Evolutionary conservation across 2,888 invertebrate species (phyloP), one percentile per base, ranked within the genome.

Genomic region (Ceraclea dissimilis): DNA sequence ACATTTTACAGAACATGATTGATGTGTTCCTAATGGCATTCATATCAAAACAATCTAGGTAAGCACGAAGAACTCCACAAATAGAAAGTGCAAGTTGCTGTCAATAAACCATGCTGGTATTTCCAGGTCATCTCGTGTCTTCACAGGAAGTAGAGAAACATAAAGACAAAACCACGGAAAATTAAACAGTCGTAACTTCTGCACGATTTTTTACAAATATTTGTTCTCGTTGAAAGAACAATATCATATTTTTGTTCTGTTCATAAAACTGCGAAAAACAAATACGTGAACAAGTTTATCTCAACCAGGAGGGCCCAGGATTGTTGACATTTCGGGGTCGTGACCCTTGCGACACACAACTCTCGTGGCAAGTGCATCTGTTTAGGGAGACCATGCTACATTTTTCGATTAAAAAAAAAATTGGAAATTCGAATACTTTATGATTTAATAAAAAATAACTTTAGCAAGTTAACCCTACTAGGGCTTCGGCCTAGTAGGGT

Each of bases 311-410:
- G 20, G 49, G 39, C 53, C 54, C 54, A 54, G 48, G 52, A 50
- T 50, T 33, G 60, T 58, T 60, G 60, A 60, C 60, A 60, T 60
- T 60, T 57, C 48, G 52, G 48, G 61, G 59, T 61, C 61, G 58
- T 57, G 61, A 33, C 50, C 52, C 31, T 51, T 57, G 33, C 39
- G 54, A 57, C 51, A 21, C 44, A 26, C n/a, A 49, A 43, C 54
- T 39, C 39, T 4, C 43, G 50, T 34, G 50, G 44, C 33, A 33
- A 34, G 49, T 49, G 49, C 19, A 49, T 11, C 16, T 19, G 19
- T 10, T 8, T 49, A 49, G 16, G 4, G 49, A 13, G 22, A 49
- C 49, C 49, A 49, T 49, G 4, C 13, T 10, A n/a, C n/a, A 8
- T 31, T 31, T 31, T 31, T 31, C 11, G 11, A 31, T 31, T 6